A percentile compares a stretch with the other conserved stretches of the same genome.
Conservation (phyloP, 2,797 vertebrate species). For the Manis pentadactyla region DNA sequence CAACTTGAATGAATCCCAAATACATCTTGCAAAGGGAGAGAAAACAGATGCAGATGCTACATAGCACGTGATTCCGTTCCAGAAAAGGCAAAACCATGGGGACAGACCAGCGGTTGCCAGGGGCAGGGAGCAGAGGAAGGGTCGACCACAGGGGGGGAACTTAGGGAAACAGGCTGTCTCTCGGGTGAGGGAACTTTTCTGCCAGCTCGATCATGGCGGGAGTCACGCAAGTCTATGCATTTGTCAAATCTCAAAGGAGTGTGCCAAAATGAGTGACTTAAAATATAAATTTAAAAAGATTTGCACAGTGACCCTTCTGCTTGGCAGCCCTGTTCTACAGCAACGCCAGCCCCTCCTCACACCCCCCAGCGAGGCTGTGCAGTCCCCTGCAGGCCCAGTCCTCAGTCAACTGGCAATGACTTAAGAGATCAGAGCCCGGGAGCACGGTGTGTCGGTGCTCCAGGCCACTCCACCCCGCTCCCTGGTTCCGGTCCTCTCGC, state of each 20-base stretch:
- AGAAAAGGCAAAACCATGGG: not conserved
- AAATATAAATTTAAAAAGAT: conserved; percentile 1
- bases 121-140: not conserved
- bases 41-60: not conserved
- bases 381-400: not conserved
- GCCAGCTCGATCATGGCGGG: not conserved
- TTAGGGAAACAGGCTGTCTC: not conserved
- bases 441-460: not conserved
- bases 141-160: not conserved
- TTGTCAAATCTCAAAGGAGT: conserved; percentile 22
- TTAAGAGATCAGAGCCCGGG: not conserved
- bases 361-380: not conserved
- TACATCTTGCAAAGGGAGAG: not conserved
- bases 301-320: not conserved
- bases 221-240: not conserved
- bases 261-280: not conserved
- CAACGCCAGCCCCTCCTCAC: not conserved
- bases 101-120: not conserved
- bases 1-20: not conserved
- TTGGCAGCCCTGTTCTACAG: not conserved
- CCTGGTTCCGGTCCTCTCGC: not conserved
- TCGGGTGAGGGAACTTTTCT: not conserved
- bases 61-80: not conserved
- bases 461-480: too few species aligned
- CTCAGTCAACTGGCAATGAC: not conserved